Percentiles rank a stretch among this genome's conserved stretches.
Evolutionary conservation across 2,888 invertebrate genomes (phyloP).

Genomic region (Apocheima hispidaria): DNA sequence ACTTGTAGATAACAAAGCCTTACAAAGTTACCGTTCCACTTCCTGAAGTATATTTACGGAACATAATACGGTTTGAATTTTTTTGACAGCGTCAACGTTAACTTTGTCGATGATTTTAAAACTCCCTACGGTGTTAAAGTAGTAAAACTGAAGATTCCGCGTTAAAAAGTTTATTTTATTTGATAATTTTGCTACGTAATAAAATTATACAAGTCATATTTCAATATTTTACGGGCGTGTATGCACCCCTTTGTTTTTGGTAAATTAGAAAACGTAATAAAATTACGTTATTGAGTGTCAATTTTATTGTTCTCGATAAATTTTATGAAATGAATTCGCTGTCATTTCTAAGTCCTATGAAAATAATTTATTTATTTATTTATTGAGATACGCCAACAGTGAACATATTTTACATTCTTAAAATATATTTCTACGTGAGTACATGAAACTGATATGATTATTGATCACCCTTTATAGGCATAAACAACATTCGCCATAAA

Average conservation of each 20-base stretch:
- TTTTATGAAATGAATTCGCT: not conserved
- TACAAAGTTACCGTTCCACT: constrained; percentile 40
- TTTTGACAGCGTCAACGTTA: constrained; percentile 33
- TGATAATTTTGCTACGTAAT: constrained; percentile 49
- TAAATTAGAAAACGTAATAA: constrained; percentile 40
- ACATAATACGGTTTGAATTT: not conserved
- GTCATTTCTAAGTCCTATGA: not conserved
- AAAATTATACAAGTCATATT: constrained; percentile 46
- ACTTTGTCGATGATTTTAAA: constrained; percentile 48
- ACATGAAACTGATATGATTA: too few species aligned
- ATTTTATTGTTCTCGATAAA: constrained; percentile 15
- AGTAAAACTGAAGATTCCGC: constrained; percentile 50
- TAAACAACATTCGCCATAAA: too few species aligned
- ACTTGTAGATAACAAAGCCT: constrained; percentile 46
- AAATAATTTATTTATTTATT: too few species aligned
- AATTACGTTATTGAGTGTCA: constrained; percentile 30
- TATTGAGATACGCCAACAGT: too few species aligned
- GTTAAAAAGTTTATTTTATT: constrained; percentile 53
- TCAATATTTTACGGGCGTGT: constrained; percentile 45
- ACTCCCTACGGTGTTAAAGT: constrained; percentile 48
- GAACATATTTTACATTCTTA: too few species aligned
- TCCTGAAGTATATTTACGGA: not conserved
- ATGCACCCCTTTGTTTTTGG: constrained; percentile 46
- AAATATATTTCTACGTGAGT: too few species aligned
- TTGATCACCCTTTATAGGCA: too few species aligned